A percentile compares a stretch with the other conserved stretches of the same genome.
phyloP scores from a whole-genome alignment of 2,888 invertebrate genomes.

The Hoplodrina ambigua region DNA sequence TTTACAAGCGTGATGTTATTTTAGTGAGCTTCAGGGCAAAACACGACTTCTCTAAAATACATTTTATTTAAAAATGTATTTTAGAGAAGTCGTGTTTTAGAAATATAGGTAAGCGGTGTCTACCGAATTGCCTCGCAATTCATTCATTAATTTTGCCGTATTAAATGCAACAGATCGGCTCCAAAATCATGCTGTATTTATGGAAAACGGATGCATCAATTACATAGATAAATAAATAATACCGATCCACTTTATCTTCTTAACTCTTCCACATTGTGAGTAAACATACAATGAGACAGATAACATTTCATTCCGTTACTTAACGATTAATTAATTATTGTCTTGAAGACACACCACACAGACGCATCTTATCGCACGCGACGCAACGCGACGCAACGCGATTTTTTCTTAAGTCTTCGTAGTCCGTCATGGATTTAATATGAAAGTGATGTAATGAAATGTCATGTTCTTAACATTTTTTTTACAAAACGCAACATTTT shows the following conservation, averaged over 20 bases:
- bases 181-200: not conserved
- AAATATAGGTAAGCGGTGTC: too few relatives aligned
- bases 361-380: not conserved
- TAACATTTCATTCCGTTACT: slow-evolving; percentile 33
- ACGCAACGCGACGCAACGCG: not conserved
- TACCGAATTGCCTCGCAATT: not conserved
- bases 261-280: not conserved
- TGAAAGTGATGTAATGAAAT: too few relatives aligned
- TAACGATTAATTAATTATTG: slow-evolving; percentile 35
- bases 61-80: too few relatives aligned
- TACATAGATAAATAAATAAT: slow-evolving; percentile 12
- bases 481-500: too few relatives aligned
- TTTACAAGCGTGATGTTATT: too few relatives aligned
- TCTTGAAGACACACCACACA: not conserved
- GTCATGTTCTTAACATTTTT: too few relatives aligned
- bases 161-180: not conserved
- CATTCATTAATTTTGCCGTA: not conserved
- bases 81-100: too few relatives aligned
- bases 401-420: not conserved
- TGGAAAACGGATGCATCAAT: slow-evolving; percentile 31
- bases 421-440: not conserved
- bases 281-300: slow-evolving; percentile 26
- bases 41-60: too few relatives aligned
- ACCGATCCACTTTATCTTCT: not conserved
- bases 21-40: too few relatives aligned